These are phyloP conservation scores for Chorisops tibialis DNA, from an alignment of 2,888 invertebrate genomes.

Conservation along the genomic window DNA sequence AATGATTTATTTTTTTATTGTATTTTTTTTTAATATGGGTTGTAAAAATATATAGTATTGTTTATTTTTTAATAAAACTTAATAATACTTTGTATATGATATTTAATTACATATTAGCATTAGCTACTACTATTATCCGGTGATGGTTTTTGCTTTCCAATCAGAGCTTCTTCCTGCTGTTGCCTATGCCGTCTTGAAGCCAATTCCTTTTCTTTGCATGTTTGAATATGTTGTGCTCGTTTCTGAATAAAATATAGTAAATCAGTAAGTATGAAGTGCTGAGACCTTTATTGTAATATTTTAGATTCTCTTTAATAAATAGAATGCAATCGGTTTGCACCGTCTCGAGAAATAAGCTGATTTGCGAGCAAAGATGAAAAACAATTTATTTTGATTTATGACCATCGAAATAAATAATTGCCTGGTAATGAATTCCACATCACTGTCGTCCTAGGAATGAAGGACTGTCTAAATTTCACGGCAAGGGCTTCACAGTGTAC, in stretches of 20 bases:
- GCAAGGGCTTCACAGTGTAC: too few species aligned
- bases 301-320: background rate
- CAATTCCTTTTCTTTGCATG: constrained; percentile 48
- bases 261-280: background rate
- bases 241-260: too few species aligned
- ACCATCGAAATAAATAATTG: too few species aligned
- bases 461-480: too few species aligned
- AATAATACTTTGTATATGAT: background rate
- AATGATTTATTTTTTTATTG: background rate
- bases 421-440: too few species aligned
- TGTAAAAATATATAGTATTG: background rate
- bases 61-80: background rate
- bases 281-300: too few species aligned
- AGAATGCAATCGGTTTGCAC: too few species aligned
- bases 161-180: constrained; percentile 49
- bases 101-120: background rate
- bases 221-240: constrained; percentile 46
- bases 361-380: background rate
- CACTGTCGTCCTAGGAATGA: too few species aligned
- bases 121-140: background rate
- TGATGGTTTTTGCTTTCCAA: constrained; percentile 38
- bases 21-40: background rate
- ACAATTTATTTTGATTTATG: too few species aligned
- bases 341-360: background rate
- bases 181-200: constrained; percentile 47